Evolutionary conservation across 2,888 invertebrate genomes (phyloP).

Genomic region (Tetranychus piercei): DNA sequence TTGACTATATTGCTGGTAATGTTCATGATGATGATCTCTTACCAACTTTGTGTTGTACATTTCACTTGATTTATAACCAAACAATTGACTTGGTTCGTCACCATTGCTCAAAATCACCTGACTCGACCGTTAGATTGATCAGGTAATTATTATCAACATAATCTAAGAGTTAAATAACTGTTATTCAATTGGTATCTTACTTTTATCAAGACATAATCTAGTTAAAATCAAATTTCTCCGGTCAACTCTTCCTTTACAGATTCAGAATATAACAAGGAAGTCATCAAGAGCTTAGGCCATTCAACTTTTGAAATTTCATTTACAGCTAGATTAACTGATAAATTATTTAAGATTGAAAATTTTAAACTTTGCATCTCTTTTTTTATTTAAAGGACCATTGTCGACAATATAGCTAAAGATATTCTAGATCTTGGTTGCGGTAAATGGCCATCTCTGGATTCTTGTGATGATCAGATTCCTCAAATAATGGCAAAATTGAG

Average conservation of each 20-base stretch:
- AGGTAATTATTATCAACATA: slow-evolving; percentile 1
- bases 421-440: neutral
- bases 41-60: neutral
- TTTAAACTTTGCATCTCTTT: neutral
- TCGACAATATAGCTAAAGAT: slow-evolving; percentile 6
- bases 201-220: neutral
- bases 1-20: neutral
- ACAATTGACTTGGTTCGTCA: neutral
- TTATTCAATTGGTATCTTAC: neutral
- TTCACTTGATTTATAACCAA: neutral
- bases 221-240: neutral
- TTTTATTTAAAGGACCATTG: neutral
- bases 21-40: slow-evolving; percentile 2
- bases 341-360: neutral
- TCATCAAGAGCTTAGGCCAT: neutral
- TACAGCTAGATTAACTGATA: neutral
- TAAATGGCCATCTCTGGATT: neutral
- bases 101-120: slow-evolving; percentile 1
- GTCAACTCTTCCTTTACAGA: neutral
- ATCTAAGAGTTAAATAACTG: neutral
- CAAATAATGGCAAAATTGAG: neutral
- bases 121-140: neutral
- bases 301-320: neutral
- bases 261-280: too few species aligned
- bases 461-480: neutral